Evolutionary conservation across 2,888 invertebrate species (phyloP).

Genomic region (Noctua janthe): DNA sequence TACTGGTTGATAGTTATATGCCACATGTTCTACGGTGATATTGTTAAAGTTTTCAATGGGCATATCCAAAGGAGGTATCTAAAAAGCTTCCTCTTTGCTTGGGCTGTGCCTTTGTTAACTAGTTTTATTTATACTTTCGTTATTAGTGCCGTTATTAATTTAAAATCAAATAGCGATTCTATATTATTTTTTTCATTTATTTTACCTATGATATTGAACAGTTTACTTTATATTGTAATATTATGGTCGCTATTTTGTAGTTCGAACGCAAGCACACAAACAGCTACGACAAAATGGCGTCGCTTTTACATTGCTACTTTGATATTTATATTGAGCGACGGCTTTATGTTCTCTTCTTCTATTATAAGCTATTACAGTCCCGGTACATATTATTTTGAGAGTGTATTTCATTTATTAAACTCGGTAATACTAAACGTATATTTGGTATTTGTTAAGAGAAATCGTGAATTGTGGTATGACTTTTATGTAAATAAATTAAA

Average conservation of each 20-base stretch:
- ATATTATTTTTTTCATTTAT: not conserved
- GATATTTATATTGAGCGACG: not conserved
- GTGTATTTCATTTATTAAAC: not conserved
- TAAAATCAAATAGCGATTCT: not conserved
- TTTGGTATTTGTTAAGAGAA: not conserved
- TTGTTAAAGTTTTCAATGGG: not conserved
- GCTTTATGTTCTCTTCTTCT: not conserved
- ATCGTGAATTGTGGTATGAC: not conserved
- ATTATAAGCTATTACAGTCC: not conserved
- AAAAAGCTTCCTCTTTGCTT: not conserved
- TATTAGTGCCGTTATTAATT: not conserved
- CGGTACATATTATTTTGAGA: not conserved
- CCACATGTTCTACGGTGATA: not conserved
- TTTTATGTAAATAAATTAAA: not conserved
- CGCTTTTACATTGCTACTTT: not conserved
- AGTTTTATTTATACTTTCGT: not conserved
- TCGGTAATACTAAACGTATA: not conserved
- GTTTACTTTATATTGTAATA: not conserved
- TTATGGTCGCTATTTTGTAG: not conserved
- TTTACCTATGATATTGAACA: not conserved
- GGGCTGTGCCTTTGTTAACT: not conserved
- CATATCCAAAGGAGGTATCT: not conserved
- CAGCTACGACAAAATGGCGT: not conserved
- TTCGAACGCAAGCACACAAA: not conserved
- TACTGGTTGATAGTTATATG: not conserved